Percentiles rank a stretch among this genome's conserved stretches.
Conservation (phyloP, 2,888 invertebrate genomes). For the Thymelicus lineola region DNA sequence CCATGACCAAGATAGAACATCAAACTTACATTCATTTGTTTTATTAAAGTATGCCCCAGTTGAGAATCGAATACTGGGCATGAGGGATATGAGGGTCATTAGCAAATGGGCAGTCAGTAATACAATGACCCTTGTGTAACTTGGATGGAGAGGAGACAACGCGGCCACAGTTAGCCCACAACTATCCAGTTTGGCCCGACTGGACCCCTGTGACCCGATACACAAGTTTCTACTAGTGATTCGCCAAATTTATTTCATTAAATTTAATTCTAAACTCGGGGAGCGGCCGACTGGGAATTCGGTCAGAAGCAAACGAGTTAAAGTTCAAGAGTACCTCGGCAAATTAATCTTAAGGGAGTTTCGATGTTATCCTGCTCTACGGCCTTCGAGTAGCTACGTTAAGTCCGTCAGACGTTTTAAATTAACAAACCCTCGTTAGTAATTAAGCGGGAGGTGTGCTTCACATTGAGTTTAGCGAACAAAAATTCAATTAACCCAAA, state of each 20-base stretch:
- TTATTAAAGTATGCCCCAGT: too few relatives aligned
- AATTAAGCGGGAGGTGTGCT: constrained; percentile 79
- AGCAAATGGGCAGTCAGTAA: too few relatives aligned
- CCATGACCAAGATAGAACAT: too few relatives aligned
- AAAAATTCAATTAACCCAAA: constrained; percentile 81
- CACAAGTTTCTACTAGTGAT: constrained; percentile 69
- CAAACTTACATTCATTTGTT: too few relatives aligned
- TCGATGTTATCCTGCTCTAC: constrained; percentile 75
- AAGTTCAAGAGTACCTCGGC: constrained; percentile 77
- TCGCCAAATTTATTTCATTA: constrained; percentile 81
- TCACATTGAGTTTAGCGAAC: constrained; percentile 74
- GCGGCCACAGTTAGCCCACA: constrained; percentile 49
- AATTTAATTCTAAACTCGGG: constrained; percentile 81
- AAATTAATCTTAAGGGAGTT: constrained; percentile 85
- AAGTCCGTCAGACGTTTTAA: constrained; percentile 78
- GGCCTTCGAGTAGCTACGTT: constrained; percentile 65
- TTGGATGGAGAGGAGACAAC: constrained; percentile 32
- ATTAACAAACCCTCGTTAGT: constrained; percentile 80
- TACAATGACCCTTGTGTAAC: constrained; percentile 34
- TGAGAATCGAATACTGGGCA: too few relatives aligned
- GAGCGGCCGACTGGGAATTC: constrained; percentile 74
- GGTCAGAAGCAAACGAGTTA: constrained; percentile 82
- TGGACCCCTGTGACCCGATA: constrained; percentile 45
- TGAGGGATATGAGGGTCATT: too few relatives aligned
- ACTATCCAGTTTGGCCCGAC: constrained; percentile 51